Conservation (phyloP, 2,888 invertebrate genomes). For the Unio delphinus region DNA sequence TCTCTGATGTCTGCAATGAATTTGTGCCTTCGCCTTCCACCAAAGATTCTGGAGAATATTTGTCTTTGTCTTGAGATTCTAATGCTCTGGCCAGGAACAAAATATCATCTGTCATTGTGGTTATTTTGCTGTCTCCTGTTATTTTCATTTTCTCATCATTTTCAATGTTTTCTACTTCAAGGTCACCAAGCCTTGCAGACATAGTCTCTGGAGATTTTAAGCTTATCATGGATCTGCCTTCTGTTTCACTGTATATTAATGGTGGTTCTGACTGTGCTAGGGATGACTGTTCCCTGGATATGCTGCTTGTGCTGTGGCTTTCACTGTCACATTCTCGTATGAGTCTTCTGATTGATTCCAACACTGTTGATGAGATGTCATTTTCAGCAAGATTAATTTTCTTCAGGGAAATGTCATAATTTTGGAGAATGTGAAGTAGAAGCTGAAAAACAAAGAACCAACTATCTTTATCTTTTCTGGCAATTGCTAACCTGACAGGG, state of each 20-base stretch:
- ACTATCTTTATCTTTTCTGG: neutral
- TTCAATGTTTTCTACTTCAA: too few relatives aligned
- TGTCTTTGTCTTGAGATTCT: too few relatives aligned
- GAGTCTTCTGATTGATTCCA: conserved; percentile 42
- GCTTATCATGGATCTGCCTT: too few relatives aligned
- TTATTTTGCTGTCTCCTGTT: too few relatives aligned
- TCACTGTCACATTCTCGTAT: conserved; percentile 4
- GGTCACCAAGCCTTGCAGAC: too few relatives aligned
- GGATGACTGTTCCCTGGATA: conserved; percentile 20
- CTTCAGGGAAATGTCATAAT: conserved; percentile 49
- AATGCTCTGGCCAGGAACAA: too few relatives aligned
- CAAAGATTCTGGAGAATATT: too few relatives aligned
- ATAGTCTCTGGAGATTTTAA: too few relatives aligned
- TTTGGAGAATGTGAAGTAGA: conserved; percentile 56
- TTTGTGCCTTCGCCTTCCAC: too few relatives aligned
- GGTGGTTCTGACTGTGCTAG: conserved; percentile 33
- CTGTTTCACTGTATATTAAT: conserved; percentile 1
- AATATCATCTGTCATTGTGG: too few relatives aligned
- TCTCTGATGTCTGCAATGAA: too few relatives aligned
- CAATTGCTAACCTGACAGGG: neutral
- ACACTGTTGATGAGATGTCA: conserved; percentile 33
- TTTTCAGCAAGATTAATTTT: conserved; percentile 56
- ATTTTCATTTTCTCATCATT: too few relatives aligned
- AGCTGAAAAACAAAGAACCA: conserved; percentile 40
- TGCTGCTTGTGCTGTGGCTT: conserved; percentile 4